These are phyloP conservation scores for Spilogale gracilis DNA, from an alignment of 2,113 vertebrate genomes.

Conservation along the genomic window DNA sequence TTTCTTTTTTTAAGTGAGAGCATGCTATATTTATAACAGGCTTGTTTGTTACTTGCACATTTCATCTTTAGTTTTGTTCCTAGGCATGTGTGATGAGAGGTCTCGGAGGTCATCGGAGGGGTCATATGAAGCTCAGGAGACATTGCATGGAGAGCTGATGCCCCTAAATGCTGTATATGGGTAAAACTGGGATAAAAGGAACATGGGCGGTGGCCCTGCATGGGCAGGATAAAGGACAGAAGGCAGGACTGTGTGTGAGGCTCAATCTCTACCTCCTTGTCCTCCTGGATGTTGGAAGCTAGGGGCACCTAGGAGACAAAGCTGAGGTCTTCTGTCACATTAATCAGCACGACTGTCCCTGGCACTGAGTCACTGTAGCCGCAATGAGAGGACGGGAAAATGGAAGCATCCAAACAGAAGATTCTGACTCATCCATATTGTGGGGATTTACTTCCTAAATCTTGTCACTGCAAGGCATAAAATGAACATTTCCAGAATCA, in stretches of 20 bases:
- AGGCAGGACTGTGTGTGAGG: neutral
- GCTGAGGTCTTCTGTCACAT: neutral
- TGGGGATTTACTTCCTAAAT: neutral
- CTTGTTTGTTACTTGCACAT: neutral
- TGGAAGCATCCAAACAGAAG: neutral
- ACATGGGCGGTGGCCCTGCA: neutral
- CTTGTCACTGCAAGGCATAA: neutral
- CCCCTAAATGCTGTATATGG: neutral
- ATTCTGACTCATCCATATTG: neutral
- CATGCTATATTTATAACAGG: neutral
- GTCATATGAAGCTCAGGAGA: neutral
- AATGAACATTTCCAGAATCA: neutral
- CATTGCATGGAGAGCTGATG: rapidly evolving
- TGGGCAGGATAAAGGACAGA: neutral
- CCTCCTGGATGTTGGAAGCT: neutral
- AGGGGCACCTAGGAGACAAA: too few species aligned
- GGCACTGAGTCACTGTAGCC: neutral
- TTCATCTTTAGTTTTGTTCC: neutral
- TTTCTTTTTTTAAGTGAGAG: neutral
- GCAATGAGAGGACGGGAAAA: neutral
- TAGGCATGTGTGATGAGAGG: neutral
- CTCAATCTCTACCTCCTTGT: rapidly evolving
- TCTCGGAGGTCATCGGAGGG: neutral
- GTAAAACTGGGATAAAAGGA: neutral
- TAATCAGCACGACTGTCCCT: neutral